These are phyloP conservation scores for Tetramorium parvispinum DNA, from an alignment of 1,140 invertebrate genomes.

Conservation along the genomic window DNA sequence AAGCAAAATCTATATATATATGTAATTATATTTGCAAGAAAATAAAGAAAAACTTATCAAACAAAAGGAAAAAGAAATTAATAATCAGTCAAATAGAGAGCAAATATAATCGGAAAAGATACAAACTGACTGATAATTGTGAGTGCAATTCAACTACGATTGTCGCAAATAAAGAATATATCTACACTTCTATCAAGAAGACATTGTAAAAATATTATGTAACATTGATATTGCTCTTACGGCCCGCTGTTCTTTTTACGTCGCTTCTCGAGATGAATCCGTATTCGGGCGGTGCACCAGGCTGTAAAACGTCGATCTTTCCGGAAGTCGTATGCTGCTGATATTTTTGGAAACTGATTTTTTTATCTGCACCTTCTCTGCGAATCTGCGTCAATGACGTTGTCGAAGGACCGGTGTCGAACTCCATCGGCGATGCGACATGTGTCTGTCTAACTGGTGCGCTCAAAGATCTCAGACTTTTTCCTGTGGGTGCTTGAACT, in stretches of 20 bases:
- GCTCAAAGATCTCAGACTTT: conserved; percentile 82
- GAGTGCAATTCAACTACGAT: not conserved
- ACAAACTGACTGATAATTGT: not conserved
- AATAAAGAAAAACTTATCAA: conserved; percentile 30
- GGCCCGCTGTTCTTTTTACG: conserved; percentile 82
- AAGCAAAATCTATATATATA: not conserved
- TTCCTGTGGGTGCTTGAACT: conserved; percentile 86
- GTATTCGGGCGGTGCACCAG: conserved; percentile 88
- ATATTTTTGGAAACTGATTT: conserved; percentile 3
- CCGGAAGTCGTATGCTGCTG: conserved; percentile 43
- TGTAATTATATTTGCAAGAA: not conserved
- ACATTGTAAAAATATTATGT: conserved; percentile 39
- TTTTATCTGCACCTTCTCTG: conserved; percentile 37
- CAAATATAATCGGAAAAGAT: not conserved
- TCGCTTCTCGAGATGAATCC: conserved; percentile 85
- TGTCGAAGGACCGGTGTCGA: conserved; percentile 86
- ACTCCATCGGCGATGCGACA: conserved; percentile 87
- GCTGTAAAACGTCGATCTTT: conserved; percentile 81
- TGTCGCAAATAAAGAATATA: not conserved
- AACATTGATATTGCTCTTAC: conserved; percentile 78
- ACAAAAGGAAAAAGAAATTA: not conserved
- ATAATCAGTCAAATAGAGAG: not conserved
- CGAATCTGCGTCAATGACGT: conserved; percentile 70
- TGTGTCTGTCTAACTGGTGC: conserved; percentile 84
- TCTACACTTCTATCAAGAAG: not conserved